Conservation (phyloP, 2,113 vertebrate genomes). For the Microcebus tavaratra region DNA sequence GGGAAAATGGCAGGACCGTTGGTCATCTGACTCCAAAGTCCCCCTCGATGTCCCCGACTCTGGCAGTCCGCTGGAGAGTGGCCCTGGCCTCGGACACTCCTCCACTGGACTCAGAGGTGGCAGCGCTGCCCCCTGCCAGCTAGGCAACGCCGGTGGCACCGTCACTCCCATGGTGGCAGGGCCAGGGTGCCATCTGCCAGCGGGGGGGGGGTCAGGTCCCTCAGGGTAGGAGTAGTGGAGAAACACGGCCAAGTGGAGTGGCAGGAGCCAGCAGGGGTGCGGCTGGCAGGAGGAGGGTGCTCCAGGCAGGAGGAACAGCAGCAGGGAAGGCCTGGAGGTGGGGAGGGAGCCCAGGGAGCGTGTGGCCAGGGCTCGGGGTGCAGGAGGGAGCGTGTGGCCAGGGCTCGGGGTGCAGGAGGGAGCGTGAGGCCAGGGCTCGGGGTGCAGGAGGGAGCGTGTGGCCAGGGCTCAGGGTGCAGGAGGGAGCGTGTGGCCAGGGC, state of each 20-base stretch:
- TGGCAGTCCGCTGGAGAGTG: neutral
- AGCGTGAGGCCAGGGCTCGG: fast-evolving
- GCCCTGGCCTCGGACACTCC: neutral
- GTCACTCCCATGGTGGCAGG: neutral
- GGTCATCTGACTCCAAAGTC: neutral
- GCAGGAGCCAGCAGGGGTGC: neutral
- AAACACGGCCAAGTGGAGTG: neutral
- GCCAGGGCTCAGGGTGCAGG: too few relatives aligned
- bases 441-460: neutral
- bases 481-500: neutral
- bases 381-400: neutral
- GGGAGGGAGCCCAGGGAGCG: neutral
- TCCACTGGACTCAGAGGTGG: neutral
- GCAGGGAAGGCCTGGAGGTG: neutral
- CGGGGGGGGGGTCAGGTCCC: neutral
- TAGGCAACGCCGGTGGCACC: fast-evolving
- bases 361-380: too few relatives aligned
- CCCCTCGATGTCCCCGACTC: neutral
- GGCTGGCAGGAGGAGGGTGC: neutral
- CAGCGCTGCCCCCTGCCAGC: fast-evolving
- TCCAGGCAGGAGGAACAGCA: neutral
- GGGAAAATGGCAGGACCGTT: neutral
- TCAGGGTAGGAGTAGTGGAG: neutral
- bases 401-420: neutral
- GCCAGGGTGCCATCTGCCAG: neutral